These are phyloP conservation scores for Leucosticte australis DNA, from an alignment of 2,113 vertebrate species.

Conservation along the genomic window DNA sequence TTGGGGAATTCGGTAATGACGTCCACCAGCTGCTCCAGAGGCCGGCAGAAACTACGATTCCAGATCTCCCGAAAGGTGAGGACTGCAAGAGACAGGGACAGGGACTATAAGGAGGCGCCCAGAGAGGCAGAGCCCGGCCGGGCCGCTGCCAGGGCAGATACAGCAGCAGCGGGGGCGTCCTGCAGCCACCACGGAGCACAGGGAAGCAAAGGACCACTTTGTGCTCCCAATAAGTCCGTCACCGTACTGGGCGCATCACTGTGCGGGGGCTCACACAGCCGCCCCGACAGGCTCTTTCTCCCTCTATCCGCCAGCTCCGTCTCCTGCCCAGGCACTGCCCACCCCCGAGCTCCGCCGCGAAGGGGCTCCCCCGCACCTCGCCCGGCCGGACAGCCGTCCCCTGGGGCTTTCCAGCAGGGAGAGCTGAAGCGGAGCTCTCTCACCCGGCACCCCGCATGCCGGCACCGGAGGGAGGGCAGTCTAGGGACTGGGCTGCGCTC, in stretches of 20 bases:
- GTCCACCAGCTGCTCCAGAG: slow-evolving; percentile 89
- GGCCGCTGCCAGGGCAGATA: background rate
- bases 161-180: background rate
- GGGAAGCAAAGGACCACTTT: background rate
- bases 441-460: background rate
- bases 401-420: background rate
- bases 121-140: background rate
- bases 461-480: background rate
- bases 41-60: slow-evolving; percentile 91
- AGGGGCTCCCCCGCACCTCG: background rate
- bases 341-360: background rate
- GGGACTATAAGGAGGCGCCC: background rate
- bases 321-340: background rate
- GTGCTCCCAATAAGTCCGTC: background rate
- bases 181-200: background rate
- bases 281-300: background rate
- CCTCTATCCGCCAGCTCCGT: background rate
- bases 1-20: slow-evolving; percentile 85
- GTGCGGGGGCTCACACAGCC: background rate
- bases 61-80: slow-evolving; percentile 91
- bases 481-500: background rate
- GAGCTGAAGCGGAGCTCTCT: background rate
- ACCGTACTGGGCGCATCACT: background rate
- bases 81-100: slow-evolving; percentile 66
- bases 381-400: background rate